phyloP scores from a whole-genome alignment of 2,888 invertebrate genomes.

The Drosophila subquinaria region DNA sequence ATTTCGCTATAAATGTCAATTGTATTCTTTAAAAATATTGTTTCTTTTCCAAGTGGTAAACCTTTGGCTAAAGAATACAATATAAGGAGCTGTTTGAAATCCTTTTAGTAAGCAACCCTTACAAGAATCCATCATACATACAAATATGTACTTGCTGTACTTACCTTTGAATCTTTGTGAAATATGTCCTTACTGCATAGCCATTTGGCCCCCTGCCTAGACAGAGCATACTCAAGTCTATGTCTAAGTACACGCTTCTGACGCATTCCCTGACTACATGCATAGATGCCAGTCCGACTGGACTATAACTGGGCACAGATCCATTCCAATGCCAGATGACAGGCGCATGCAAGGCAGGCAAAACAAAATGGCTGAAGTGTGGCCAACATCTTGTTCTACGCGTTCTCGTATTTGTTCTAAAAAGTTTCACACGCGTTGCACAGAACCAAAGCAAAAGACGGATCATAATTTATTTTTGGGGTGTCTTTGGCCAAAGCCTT shows the following conservation, averaged over 20 bases:
- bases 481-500: conserved; percentile 64
- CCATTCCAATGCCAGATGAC: conserved; percentile 38
- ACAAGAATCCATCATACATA: background rate
- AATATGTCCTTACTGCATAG: background rate
- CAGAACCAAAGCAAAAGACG: conserved; percentile 50
- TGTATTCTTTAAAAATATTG: background rate
- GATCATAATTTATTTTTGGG: conserved; percentile 57
- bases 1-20: background rate
- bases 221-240: conserved; percentile 30
- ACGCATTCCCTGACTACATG: conserved; percentile 58
- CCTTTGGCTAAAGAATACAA: background rate
- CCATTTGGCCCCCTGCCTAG: conserved; percentile 14
- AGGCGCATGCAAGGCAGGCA: conserved; percentile 18
- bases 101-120: conserved; percentile 3
- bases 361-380: conserved; percentile 79
- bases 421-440: conserved; percentile 79
- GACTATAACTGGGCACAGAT: conserved; percentile 21
- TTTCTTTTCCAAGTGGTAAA: background rate
- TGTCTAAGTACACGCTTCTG: conserved; percentile 67
- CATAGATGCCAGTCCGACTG: conserved; percentile 19
- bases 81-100: background rate
- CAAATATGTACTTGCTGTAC: background rate
- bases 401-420: conserved; percentile 4
- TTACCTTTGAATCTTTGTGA: background rate
- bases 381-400: conserved; percentile 46